Conservation (phyloP, 2,113 vertebrate genomes). For the Odocoileus virginianus region DNA sequence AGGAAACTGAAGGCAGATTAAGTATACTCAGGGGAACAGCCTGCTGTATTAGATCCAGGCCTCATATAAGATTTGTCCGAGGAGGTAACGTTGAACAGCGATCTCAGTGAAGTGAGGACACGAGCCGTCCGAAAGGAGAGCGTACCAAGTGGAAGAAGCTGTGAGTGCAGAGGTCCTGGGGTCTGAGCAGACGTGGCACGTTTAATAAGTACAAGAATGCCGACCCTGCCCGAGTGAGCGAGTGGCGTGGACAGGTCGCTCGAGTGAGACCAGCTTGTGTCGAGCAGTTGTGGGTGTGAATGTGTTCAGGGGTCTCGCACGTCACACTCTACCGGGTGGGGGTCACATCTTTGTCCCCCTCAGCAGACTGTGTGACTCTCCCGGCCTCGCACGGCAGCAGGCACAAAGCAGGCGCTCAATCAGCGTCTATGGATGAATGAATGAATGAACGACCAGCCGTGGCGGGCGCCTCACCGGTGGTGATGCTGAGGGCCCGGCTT, state of each 20-base stretch:
- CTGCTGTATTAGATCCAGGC: neutral
- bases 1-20: neutral
- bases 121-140: neutral
- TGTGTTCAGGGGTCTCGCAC: neutral
- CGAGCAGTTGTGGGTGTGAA: neutral
- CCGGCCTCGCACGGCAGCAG: neutral
- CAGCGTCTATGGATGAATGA: neutral
- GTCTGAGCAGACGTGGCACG: neutral
- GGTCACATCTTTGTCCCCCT: neutral
- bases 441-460: fast-evolving
- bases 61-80: neutral
- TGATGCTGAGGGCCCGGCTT: neutral
- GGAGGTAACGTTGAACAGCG: neutral
- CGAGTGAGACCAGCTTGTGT: neutral
- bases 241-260: neutral
- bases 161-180: neutral
- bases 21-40: neutral
- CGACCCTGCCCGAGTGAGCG: fast-evolving
- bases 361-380: neutral
- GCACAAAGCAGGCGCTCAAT: neutral
- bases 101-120: neutral
- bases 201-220: neutral
- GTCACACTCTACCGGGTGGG: neutral
- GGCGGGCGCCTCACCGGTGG: no score
- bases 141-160: neutral